Evolutionary conservation across 2,113 vertebrate species (phyloP).

Genomic region (Corvus cornix): DNA sequence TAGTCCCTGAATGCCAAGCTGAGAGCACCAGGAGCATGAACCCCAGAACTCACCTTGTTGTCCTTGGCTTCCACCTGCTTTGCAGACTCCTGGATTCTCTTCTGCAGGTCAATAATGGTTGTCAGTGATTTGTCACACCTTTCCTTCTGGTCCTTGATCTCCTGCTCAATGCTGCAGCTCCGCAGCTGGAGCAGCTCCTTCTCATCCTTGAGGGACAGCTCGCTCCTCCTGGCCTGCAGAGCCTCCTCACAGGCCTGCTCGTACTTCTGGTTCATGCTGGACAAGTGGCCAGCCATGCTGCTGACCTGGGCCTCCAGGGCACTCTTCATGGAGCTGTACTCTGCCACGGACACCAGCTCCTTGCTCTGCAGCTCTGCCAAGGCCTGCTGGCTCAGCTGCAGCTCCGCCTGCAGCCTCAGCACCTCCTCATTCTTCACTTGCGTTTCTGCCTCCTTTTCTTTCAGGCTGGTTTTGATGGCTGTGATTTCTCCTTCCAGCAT

Average conservation of each 20-base stretch:
- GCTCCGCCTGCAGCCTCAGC: slow-evolving; percentile 76
- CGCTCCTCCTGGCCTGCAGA: slow-evolving; percentile 69
- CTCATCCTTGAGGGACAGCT: slow-evolving; percentile 73
- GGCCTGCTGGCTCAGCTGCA: slow-evolving; percentile 75
- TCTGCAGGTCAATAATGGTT: slow-evolving; percentile 88
- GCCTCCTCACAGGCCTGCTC: slow-evolving; percentile 77
- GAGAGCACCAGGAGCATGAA: not conserved
- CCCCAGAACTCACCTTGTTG: slow-evolving; percentile 83
- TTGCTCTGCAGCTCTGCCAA: slow-evolving; percentile 74
- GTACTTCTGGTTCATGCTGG: slow-evolving; percentile 71
- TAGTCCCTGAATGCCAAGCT: not conserved
- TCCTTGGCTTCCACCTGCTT: slow-evolving; percentile 94
- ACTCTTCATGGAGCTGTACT: slow-evolving; percentile 76
- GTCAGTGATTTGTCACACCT: slow-evolving; percentile 85
- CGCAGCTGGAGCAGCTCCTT: slow-evolving; percentile 79
- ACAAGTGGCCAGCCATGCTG: slow-evolving; percentile 72
- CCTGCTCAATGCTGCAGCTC: slow-evolving; percentile 82
- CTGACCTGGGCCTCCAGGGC: slow-evolving; percentile 79
- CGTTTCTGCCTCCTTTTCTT: slow-evolving; percentile 80
- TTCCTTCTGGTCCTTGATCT: slow-evolving; percentile 89
- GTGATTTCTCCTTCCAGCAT: slow-evolving; percentile 73
- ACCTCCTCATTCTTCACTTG: slow-evolving; percentile 70
- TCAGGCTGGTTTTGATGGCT: slow-evolving; percentile 57
- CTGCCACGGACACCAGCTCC: slow-evolving; percentile 72
- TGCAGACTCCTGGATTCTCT: slow-evolving; percentile 88